Conservation (phyloP, 2,113 vertebrate species). For the Shinisaurus crocodilurus region DNA sequence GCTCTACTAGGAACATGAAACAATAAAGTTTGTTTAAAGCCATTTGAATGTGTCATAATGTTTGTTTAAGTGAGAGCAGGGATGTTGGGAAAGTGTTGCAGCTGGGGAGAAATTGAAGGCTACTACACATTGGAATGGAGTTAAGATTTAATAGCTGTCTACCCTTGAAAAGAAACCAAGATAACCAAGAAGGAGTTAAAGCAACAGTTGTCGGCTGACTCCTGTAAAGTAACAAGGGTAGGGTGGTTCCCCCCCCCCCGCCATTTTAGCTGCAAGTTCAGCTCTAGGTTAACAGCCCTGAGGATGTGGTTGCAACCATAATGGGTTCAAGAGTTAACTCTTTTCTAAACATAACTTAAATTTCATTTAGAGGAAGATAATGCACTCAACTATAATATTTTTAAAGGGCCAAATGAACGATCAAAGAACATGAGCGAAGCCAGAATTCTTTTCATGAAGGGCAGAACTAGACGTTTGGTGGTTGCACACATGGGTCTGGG, state of each 20-base stretch:
- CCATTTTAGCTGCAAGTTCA: constrained; percentile 69
- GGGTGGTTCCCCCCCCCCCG: constrained; percentile 40
- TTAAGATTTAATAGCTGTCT: constrained; percentile 71
- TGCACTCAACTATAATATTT: constrained; percentile 53
- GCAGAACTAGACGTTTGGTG: constrained; percentile 46
- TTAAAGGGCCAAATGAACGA: constrained; percentile 53
- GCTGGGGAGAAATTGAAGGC: constrained; percentile 69
- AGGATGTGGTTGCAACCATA: constrained; percentile 69
- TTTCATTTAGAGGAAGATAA: constrained; percentile 71
- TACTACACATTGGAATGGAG: constrained; percentile 55
- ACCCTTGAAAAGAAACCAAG: constrained; percentile 63
- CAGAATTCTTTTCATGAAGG: constrained; percentile 57
- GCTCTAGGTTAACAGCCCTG: constrained; percentile 74
- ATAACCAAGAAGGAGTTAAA: constrained; percentile 56
- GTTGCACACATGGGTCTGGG: not conserved
- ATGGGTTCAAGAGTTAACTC: constrained; percentile 73
- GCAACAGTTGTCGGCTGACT: constrained; percentile 59
- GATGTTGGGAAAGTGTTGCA: constrained; percentile 64
- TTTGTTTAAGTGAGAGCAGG: constrained; percentile 73
- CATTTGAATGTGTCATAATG: constrained; percentile 72
- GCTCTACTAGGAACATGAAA: constrained; percentile 52
- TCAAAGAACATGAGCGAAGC: constrained; percentile 47
- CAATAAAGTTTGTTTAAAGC: constrained; percentile 68
- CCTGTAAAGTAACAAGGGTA: constrained; percentile 51
- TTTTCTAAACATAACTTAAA: constrained; percentile 70